These are phyloP conservation scores for Catocala fraxini DNA, from an alignment of 2,888 invertebrate genomes.

Conservation along the genomic window DNA sequence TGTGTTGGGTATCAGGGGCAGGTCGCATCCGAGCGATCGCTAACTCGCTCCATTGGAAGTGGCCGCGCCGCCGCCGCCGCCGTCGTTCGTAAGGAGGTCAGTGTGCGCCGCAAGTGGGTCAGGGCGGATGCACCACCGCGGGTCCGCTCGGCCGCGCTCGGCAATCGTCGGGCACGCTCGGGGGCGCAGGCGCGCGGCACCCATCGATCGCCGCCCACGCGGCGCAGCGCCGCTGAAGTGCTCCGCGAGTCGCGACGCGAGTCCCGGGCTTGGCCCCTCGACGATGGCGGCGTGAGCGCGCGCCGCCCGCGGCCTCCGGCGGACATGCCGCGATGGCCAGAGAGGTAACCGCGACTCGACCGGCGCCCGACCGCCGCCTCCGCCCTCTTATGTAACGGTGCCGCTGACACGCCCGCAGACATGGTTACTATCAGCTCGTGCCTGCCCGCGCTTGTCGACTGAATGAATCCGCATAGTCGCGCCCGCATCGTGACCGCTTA, in stretches of 20 bases:
- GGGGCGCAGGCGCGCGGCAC: constrained; percentile 62
- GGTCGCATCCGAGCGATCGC: constrained; percentile 52
- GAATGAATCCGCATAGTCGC: constrained; percentile 35
- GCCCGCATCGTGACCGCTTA: constrained; percentile 44
- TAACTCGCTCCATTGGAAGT: constrained; percentile 40
- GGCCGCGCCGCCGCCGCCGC: constrained; percentile 34
- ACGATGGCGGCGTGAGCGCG: constrained; percentile 87
- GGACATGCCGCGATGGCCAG: constrained; percentile 92
- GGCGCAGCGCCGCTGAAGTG: constrained; percentile 75
- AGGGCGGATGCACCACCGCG: constrained; percentile 77
- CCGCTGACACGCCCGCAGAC: constrained; percentile 69
- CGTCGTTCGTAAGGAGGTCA: constrained; percentile 63
- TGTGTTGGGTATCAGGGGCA: constrained; percentile 42
- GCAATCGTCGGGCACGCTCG: constrained; percentile 61
- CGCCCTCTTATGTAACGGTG: constrained; percentile 71
- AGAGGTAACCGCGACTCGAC: constrained; percentile 86
- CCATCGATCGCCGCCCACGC: constrained; percentile 78
- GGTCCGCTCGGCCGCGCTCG: constrained; percentile 61
- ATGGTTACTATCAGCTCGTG: constrained; percentile 46
- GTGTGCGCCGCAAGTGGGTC: constrained; percentile 82
- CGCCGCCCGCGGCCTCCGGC: constrained; percentile 88
- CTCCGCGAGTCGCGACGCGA: constrained; percentile 81
- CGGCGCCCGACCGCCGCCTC: constrained; percentile 68
- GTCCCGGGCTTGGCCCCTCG: constrained; percentile 80
- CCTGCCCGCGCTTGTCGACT: constrained; percentile 40